These are phyloP conservation scores for Cirrhinus molitorella DNA, from an alignment of 2,797 vertebrate species.

Conservation along the genomic window DNA sequence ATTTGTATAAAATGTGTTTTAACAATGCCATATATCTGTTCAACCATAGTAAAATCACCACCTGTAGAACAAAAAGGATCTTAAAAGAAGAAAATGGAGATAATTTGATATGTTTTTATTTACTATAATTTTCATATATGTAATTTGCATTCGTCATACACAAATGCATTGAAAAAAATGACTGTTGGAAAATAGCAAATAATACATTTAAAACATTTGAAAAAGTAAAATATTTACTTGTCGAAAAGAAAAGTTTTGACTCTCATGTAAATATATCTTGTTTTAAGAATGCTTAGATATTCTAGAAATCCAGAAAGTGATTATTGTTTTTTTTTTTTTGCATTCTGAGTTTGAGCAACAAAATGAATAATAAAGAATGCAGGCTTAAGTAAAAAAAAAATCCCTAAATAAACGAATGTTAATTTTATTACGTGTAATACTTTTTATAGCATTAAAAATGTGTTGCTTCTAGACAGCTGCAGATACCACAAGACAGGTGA, in stretches of 20 bases:
- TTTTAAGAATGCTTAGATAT: not conserved
- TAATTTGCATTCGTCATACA: not conserved
- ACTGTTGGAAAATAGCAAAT: not conserved
- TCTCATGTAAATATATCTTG: not conserved
- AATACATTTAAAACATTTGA: not conserved
- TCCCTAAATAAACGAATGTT: too few species aligned
- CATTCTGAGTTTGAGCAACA: too few species aligned
- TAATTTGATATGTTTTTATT: not conserved
- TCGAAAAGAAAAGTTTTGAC: not conserved
- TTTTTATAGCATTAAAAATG: too few species aligned
- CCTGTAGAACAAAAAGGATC: not conserved
- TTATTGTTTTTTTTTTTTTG: too few species aligned
- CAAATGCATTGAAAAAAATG: not conserved
- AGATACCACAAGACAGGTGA: too few species aligned
- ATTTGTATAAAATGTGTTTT: not conserved
- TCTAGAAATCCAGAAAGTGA: not conserved
- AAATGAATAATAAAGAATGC: not conserved
- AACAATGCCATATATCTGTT: not conserved
- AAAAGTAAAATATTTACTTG: not conserved
- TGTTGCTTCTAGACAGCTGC: too few species aligned
- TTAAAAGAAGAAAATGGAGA: not conserved
- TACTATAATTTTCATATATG: conserved; percentile 4
- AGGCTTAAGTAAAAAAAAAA: too few species aligned
- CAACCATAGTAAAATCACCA: conserved; percentile 23
- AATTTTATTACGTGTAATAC: too few species aligned